phyloP scores from a whole-genome alignment of 2,797 vertebrate species.

The Halcyon badia region DNA sequence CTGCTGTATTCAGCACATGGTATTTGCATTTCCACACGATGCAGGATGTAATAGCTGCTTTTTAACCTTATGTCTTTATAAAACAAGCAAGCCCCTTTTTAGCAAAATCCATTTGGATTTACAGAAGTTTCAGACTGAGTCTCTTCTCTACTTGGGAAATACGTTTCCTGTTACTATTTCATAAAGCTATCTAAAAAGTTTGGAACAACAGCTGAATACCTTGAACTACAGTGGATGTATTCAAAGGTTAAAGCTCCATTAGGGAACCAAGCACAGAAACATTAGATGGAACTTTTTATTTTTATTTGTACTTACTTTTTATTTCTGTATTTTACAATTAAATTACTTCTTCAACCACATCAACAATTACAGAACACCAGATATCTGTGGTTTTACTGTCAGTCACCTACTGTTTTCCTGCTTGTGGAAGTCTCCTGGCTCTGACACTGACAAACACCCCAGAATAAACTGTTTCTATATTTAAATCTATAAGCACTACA shows the following conservation, averaged over 20 bases:
- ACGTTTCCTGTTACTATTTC: not conserved
- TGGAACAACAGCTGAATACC: not conserved
- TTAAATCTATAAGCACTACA: conserved; percentile 70
- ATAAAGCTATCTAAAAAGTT: not conserved
- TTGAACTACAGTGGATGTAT: not conserved
- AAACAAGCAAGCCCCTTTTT: not conserved
- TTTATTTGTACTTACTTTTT: conserved; percentile 8
- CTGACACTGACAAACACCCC: conserved; percentile 71
- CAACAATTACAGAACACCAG: conserved; percentile 40
- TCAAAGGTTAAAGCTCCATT: conserved; percentile 25
- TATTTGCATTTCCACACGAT: conserved; percentile 33
- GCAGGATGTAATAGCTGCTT: not conserved
- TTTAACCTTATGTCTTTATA: conserved; percentile 5
- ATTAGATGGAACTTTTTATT: conserved; percentile 23
- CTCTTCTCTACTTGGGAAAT: not conserved
- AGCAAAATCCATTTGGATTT: not conserved
- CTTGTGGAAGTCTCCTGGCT: conserved; percentile 56
- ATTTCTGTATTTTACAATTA: conserved; percentile 50
- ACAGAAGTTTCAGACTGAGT: not conserved
- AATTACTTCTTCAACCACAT: conserved; percentile 54
- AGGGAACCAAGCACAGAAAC: conserved; percentile 20
- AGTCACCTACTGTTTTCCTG: conserved; percentile 68
- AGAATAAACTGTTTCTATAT: conserved; percentile 75
- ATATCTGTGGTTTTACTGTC: conserved; percentile 66
- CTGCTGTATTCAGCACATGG: not conserved